These are phyloP conservation scores for Polypedilum pembai DNA, from an alignment of 1,140 invertebrate genomes.

Conservation along the genomic window DNA sequence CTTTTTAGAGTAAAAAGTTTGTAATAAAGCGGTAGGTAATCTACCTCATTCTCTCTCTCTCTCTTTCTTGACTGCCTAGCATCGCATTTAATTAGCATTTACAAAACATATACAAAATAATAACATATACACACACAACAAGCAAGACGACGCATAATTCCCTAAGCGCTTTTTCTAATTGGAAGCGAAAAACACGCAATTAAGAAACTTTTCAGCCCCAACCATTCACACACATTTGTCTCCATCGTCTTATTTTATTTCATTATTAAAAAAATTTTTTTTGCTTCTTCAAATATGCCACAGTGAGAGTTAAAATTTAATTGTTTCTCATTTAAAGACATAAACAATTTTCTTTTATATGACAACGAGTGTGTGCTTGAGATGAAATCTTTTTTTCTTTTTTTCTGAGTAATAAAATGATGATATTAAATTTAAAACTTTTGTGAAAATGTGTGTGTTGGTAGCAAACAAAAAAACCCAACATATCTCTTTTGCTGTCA, in stretches of 20 bases:
- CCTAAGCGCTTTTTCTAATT: neutral
- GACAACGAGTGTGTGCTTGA: too few relatives aligned
- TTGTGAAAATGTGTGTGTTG: too few relatives aligned
- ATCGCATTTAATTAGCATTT: constrained; percentile 13
- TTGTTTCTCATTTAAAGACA: neutral
- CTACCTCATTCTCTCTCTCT: too few relatives aligned
- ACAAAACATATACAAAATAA: neutral
- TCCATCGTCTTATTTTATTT: neutral
- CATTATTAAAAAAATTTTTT: neutral
- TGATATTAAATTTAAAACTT: neutral
- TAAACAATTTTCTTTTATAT: neutral
- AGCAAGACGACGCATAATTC: constrained; percentile 5
- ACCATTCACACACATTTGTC: neutral
- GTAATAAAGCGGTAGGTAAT: neutral
- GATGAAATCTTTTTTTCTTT: too few relatives aligned
- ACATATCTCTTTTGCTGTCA: too few relatives aligned
- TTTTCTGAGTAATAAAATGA: constrained; percentile 4
- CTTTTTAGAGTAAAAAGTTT: neutral
- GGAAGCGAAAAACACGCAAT: constrained; percentile 10
- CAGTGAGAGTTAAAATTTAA: neutral
- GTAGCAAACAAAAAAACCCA: too few relatives aligned
- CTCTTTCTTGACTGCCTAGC: neutral
- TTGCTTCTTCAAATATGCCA: neutral
- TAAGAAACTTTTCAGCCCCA: neutral
- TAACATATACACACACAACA: too few relatives aligned